Evolutionary conservation across 2,888 invertebrate genomes (phyloP), one percentile per base, ranked within the genome.

Genomic region (Pyrgus malvae): DNA sequence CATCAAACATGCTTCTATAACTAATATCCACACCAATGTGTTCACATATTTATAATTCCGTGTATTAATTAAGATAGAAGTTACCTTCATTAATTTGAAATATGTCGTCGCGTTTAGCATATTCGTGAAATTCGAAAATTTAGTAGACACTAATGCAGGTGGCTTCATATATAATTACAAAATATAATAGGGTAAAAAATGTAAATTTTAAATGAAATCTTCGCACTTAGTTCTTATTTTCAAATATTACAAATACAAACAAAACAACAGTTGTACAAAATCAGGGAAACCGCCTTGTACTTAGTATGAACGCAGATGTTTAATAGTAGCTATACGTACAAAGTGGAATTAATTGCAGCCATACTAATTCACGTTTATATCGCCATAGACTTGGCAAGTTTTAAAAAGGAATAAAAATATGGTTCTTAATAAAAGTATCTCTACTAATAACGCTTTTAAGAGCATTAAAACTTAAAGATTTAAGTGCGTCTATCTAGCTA

Each of bases 181-280:
- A 63, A 63, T 58, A 59, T 62, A 48, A 56, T n/a, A n/a, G n/a
- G 58, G 54, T 48, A 41, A 59, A 63, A 61, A 61, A 63, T 49
- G 55, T 57, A 60, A 61, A 61, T 60, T 59, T 58, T 45, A 49
- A 51, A 35, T 21, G 46, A 31, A 42, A 49, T 53, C 37, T 56
- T 37, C n/a, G 40, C 19, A 42, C 50, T 33, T 21, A 38, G 49
- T 57, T 59, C 62, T 53, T 62, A 57, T 48, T 37, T 55, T 50
- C 51, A 56, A 62, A n/a, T n/a, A n/a, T 61, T 60, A 21, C 16
- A 51, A 58, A 58, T 57, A 55, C 41, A 27, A 27, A 55, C 55
- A 53, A 53, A 35, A 51, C 46, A 38, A 41, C 25, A 40, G 44
- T n/a, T n/a, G n/a, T n/a, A 42, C 12, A 37, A 56, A 56, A 57